Conservation (phyloP, 1,140 invertebrate species). For the Vollenhovia emeryi region DNA sequence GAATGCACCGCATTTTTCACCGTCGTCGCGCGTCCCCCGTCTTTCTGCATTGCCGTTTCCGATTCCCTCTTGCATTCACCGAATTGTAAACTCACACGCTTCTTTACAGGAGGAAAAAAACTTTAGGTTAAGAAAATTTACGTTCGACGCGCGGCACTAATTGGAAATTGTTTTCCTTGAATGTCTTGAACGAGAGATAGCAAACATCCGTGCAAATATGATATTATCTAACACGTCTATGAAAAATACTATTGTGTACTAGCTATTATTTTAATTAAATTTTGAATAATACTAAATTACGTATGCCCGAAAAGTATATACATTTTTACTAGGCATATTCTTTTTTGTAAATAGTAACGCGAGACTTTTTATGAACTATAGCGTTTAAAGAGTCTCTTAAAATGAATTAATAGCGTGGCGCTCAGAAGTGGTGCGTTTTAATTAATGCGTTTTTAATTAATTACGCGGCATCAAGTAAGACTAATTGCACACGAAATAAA, state of each 20-base stretch:
- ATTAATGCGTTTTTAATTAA: too few relatives aligned
- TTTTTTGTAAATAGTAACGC: not conserved
- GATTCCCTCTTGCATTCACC: slow-evolving; percentile 49
- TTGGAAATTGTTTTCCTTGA: not conserved
- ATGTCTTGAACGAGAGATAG: not conserved
- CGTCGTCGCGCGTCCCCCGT: slow-evolving; percentile 59
- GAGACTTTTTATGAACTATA: not conserved
- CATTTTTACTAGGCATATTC: not conserved
- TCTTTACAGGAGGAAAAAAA: not conserved
- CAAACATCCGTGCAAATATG: not conserved
- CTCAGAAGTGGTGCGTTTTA: not conserved
- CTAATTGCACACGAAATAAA: slow-evolving; percentile 43
- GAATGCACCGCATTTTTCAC: slow-evolving; percentile 78
- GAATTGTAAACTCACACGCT: slow-evolving; percentile 38
- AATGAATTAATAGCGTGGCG: slow-evolving; percentile 16
- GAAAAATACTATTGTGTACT: not conserved
- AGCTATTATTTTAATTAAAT: not conserved
- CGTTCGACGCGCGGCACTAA: not conserved
- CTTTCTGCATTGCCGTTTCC: slow-evolving; percentile 67
- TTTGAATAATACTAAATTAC: not conserved
- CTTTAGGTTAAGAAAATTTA: not conserved
- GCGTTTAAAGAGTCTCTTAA: slow-evolving; percentile 10
- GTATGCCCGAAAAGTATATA: not conserved
- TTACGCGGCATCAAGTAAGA: slow-evolving; percentile 16
- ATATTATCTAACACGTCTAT: not conserved